Evolutionary conservation across 2,797 vertebrate species (phyloP), one percentile per base, ranked within the genome.

Genomic region (Scarus forsteni): DNA sequence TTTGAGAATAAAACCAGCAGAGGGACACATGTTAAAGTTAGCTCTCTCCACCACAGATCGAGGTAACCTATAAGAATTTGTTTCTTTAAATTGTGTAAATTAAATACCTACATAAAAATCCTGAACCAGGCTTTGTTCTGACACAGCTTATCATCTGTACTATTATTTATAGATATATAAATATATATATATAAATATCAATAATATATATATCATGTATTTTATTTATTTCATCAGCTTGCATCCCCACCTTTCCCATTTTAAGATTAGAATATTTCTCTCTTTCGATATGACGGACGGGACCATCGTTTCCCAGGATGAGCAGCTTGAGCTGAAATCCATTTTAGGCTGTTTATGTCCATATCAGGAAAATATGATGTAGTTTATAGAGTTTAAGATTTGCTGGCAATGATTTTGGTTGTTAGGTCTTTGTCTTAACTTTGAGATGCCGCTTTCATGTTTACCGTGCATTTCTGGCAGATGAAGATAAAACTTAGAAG

Each of bases 261-360:
- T 74, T 72, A 77, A 73, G 67, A 81, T 27, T 72, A 73, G 69
- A 48, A 60, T 49, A 59, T 68, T 77, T 48, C 44, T 80, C 53
- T 57, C 68, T 64, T 69, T 83, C 73, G 70, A 62, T 10, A 42
- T 78, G 64, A 77, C 78, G 60, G 68, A 69, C 46, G 72, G 79
- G 80, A 66, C 62, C 66, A 68, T 88, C 83, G 84, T 79, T 63
- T 88, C 84, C 83, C 83, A 85, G 75, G 75, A 84, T 85, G 90
- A 92, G 81, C 90, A 85, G 88, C 89, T 92, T 66, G 86, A 84
- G 70, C 58, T 81, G 69, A 50, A 67, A 72, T 46, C 54, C 68
- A 35, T 87, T 90, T 85, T 90, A 85, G 85, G 78, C 89, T 85
- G 36, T 92, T 90, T 92, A 89, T 92, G 91, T 95, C 91, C 48